Evolutionary conservation across 2,797 vertebrate species (phyloP).

Genomic region (Apogon hyalosoma): DNA sequence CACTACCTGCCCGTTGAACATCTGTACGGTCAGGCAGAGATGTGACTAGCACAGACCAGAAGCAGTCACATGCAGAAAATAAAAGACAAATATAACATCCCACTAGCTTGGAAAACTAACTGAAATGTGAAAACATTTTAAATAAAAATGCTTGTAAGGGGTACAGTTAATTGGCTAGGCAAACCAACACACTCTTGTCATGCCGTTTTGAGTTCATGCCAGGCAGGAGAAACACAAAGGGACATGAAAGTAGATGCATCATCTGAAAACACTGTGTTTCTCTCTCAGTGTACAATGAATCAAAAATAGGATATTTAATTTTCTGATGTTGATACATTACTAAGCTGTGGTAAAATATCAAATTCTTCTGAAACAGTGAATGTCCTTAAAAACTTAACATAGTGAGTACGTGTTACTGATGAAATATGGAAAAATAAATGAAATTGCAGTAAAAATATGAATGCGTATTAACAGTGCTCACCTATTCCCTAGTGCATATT

Average conservation of each 20-base stretch:
- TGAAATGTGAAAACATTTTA: background rate
- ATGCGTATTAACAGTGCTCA: too few relatives aligned
- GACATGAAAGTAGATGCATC: background rate
- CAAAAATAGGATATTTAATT: too few relatives aligned
- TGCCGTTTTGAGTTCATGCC: constrained; percentile 7
- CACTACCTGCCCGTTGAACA: constrained; percentile 2
- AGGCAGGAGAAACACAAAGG: background rate
- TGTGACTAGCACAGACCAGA: constrained; percentile 1
- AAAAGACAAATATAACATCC: background rate
- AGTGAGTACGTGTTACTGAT: too few relatives aligned
- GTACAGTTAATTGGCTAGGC: constrained; percentile 6
- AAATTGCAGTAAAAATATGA: too few relatives aligned
- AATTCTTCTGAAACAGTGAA: too few relatives aligned
- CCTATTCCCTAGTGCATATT: background rate
- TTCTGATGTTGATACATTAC: too few relatives aligned
- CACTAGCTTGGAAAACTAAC: constrained; percentile 5
- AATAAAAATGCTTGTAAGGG: constrained; percentile 10
- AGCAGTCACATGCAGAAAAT: background rate
- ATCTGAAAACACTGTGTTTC: background rate
- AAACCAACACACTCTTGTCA: background rate
- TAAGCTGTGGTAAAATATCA: too few relatives aligned
- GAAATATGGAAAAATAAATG: too few relatives aligned
- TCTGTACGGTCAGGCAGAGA: constrained; percentile 14
- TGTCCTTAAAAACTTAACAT: too few relatives aligned
- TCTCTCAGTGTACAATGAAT: too few relatives aligned